Percentiles rank a stretch among this genome's conserved stretches.
Evolutionary conservation across 2,888 invertebrate genomes (phyloP).

Genomic region (Cepaea hortensis): DNA sequence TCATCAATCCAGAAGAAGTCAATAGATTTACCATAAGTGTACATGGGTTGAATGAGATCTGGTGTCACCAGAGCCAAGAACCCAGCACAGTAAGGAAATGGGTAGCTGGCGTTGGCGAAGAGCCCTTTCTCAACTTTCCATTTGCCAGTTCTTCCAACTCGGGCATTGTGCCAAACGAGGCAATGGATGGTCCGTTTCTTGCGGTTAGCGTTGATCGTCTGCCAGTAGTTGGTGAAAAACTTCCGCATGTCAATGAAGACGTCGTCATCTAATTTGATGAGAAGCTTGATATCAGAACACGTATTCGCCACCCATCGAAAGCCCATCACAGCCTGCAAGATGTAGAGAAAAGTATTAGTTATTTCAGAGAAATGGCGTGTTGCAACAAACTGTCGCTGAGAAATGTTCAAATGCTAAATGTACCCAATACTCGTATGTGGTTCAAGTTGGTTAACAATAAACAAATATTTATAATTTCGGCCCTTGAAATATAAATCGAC

Average conservation of each 20-base stretch:
- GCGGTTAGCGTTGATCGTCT: neutral
- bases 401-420: too few species aligned
- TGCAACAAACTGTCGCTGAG: too few species aligned
- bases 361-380: too few species aligned
- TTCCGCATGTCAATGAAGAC: constrained; percentile 26
- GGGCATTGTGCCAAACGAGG: constrained; percentile 37
- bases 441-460: too few species aligned
- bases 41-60: constrained; percentile 35
- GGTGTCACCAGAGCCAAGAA: constrained; percentile 32
- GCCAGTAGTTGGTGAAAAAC: constrained; percentile 39
- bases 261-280: constrained; percentile 19
- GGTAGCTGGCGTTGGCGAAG: constrained; percentile 35
- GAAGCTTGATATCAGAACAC: constrained; percentile 29
- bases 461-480: too few species aligned
- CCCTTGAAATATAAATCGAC: too few species aligned
- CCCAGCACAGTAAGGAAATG: constrained; percentile 42
- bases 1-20: constrained; percentile 49
- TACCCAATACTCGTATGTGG: too few species aligned
- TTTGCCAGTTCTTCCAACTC: constrained; percentile 37
- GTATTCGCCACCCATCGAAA: constrained; percentile 31
- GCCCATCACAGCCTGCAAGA: constrained; percentile 43
- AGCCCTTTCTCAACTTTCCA: constrained; percentile 45
- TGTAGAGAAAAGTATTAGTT: too few species aligned
- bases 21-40: constrained; percentile 11
- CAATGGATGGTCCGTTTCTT: constrained; percentile 27